Percentiles rank a stretch among this genome's conserved stretches.
These are phyloP conservation scores for Drosophila neoperkinsi DNA, from an alignment of 2,888 invertebrate species.

Conservation along the genomic window DNA sequence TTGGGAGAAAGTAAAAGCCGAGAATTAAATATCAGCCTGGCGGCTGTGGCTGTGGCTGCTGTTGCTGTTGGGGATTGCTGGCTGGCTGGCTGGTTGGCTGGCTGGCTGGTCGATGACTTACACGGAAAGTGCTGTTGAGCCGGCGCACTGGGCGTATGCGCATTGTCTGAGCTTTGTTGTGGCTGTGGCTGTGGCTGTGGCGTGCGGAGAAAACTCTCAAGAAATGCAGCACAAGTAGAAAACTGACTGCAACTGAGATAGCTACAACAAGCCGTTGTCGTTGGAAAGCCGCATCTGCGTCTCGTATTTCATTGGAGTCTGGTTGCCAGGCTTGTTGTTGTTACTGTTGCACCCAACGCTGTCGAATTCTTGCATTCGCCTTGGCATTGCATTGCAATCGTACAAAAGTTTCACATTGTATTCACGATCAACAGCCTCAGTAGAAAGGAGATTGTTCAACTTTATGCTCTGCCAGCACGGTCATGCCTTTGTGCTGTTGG, in stretches of 20 bases:
- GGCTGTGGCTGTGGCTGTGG: slow-evolving; percentile 24
- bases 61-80: slow-evolving; percentile 24
- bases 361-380: slow-evolving; percentile 61
- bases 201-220: slow-evolving; percentile 68
- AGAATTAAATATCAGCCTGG: slow-evolving; percentile 74
- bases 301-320: slow-evolving; percentile 63
- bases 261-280: slow-evolving; percentile 36
- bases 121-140: slow-evolving; percentile 40
- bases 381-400: slow-evolving; percentile 52
- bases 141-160: slow-evolving; percentile 74
- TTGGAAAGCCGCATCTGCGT: slow-evolving; percentile 64
- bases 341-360: slow-evolving; percentile 47
- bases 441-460: slow-evolving; percentile 25
- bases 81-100: slow-evolving; percentile 4
- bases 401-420: slow-evolving; percentile 59
- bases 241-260: slow-evolving; percentile 50
- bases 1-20: slow-evolving; percentile 82
- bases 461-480: slow-evolving; percentile 5
- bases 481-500: slow-evolving; percentile 9
- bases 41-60: slow-evolving; percentile 6
- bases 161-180: slow-evolving; percentile 51
- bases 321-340: slow-evolving; percentile 33
- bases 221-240: slow-evolving; percentile 63
- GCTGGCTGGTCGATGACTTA: slow-evolving; percentile 74
- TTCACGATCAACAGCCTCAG: slow-evolving; percentile 43